A percentile compares a stretch with the other conserved stretches of the same genome.
These are phyloP conservation scores for Falco berigora DNA, from an alignment of 2,797 vertebrate species.

Conservation along the genomic window DNA sequence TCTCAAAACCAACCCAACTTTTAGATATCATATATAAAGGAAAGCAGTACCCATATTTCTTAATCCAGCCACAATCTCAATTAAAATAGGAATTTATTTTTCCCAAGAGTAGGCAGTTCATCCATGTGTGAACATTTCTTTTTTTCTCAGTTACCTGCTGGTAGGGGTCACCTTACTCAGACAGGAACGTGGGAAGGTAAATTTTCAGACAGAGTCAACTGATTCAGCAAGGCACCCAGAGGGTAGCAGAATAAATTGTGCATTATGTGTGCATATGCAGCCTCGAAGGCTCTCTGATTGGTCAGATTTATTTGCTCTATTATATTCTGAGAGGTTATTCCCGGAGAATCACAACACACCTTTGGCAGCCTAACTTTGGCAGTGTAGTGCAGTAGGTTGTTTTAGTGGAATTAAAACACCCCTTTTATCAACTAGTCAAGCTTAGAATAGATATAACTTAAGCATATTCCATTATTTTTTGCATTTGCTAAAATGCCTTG, in stretches of 20 bases:
- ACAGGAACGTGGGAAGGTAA: background rate
- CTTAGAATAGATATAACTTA: background rate
- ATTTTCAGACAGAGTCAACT: background rate
- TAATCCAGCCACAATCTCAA: background rate
- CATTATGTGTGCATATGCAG: background rate
- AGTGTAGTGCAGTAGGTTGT: background rate
- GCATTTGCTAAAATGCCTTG: background rate
- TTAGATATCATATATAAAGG: background rate
- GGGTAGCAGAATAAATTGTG: background rate
- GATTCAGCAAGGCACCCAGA: fast-evolving
- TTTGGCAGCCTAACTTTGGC: background rate
- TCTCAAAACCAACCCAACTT: background rate
- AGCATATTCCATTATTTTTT: background rate
- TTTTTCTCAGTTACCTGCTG: background rate
- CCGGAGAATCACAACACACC: background rate
- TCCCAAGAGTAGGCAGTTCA: background rate
- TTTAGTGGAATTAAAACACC: background rate
- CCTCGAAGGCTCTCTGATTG: background rate
- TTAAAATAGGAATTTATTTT: background rate
- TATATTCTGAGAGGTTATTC: background rate
- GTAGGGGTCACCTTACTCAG: background rate
- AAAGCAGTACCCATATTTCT: background rate
- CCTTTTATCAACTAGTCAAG: background rate
- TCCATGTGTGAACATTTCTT: background rate
- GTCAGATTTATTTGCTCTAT: background rate